phyloP scores from a whole-genome alignment of 2,113 vertebrate species.

The Chitala chitala region DNA sequence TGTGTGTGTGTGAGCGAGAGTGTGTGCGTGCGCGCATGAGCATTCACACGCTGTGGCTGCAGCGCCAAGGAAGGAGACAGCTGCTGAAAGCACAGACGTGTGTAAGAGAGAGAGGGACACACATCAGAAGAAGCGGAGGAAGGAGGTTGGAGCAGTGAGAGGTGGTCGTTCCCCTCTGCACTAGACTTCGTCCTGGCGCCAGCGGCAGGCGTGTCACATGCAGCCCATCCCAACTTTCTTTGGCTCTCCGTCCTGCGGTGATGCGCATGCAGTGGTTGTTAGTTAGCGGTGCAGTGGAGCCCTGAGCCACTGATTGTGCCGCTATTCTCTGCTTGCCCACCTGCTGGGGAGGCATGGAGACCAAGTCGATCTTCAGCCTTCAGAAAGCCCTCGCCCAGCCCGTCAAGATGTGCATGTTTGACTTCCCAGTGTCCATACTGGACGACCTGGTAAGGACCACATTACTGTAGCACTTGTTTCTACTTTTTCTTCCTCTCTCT shows the following conservation, averaged over 20 bases:
- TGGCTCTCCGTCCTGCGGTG: neutral
- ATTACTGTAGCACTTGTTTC: neutral
- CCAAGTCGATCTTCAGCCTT: conserved; percentile 73
- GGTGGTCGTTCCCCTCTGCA: conserved; percentile 20
- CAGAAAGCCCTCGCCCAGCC: conserved; percentile 80
- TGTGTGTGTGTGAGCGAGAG: too few species aligned
- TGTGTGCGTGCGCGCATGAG: too few species aligned
- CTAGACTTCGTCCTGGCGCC: conserved; percentile 34
- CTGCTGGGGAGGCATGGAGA: conserved; percentile 64
- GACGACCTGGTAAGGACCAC: conserved; percentile 78
- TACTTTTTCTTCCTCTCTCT: neutral
- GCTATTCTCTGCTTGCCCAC: neutral
- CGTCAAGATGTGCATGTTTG: conserved; percentile 76
- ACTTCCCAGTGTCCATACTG: conserved; percentile 72
- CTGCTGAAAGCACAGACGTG: conserved; percentile 36
- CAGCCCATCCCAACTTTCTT: conserved; percentile 13
- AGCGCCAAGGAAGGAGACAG: conserved; percentile 36
- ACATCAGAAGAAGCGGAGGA: conserved; percentile 14
- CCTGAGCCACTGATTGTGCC: neutral
- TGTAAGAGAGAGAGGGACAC: conserved; percentile 22
- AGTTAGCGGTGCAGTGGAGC: neutral
- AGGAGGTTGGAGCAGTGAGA: conserved; percentile 18
- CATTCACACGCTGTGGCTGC: neutral
- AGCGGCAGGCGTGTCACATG: conserved; percentile 1
- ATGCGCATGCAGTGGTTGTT: neutral